Base-by-base conservation (phyloP, 2,888 invertebrate species). In the Eupelmus urozonus region DNA sequence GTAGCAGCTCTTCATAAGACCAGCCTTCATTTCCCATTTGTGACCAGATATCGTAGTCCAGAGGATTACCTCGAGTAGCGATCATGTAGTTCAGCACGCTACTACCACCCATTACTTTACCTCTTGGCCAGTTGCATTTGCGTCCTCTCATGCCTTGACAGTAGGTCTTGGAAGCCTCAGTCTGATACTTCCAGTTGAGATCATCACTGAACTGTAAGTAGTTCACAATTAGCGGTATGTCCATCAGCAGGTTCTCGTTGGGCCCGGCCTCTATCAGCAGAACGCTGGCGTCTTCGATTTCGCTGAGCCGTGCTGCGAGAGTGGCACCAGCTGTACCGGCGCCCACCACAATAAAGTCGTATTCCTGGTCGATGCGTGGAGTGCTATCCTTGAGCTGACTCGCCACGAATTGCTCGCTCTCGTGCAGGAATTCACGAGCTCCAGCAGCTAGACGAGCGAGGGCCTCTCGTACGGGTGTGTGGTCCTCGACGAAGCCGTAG, bases 161-260 rank as follows among this genome's bases (percentile, higher is more conserved):
- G 16, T 92, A 91, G 18, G 90, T 90, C 0, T 90, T 89, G 82
- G 92, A 92, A 0, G 96, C 95, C 87, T 96, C 96, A 2, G 95
- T 95, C 89, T 96, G 96, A 88, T 96, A 97, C 85, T 95, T 94
- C 96, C 96, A 96, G 88, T 96, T 96, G 76, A 96, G 90, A 85
- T 95, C 93, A 81, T 95, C 95, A 65, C 87, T 89, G n/a, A 95
- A 91, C 88, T 96, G 96, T 75, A 96, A 90, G 85, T 95, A 96
- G 0, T 94, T 95, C 0, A 96, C 96, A 88, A 96, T 92, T 7
- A 95, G 90, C 0, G 96, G 96, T 2, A 96, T 95, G 86, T 96
- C 96, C 0, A 95, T 95, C 84, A 96, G 93, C 88, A 96, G 95
- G 0, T 95, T 96, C 90, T 96, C 96, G 90, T 96, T 95, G 0